Evolutionary conservation across 2,888 invertebrate species (phyloP).

Genomic region (Tenthredo distinguenda): DNA sequence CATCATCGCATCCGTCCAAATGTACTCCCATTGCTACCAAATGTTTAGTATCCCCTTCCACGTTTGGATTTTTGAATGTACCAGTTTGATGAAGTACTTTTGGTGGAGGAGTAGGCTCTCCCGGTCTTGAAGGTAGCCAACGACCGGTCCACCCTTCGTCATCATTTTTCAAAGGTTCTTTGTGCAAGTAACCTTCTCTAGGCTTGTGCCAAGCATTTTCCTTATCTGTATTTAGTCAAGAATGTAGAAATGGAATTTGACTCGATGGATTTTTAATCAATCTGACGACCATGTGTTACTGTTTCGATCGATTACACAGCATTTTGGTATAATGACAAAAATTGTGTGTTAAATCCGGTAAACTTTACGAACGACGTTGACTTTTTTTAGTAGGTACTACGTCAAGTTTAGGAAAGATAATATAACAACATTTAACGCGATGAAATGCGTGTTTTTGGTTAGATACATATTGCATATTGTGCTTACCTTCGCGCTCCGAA

Average conservation of each 20-base stretch:
- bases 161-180: constrained; percentile 5
- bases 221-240: neutral
- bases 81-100: constrained; percentile 62
- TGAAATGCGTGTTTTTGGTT: neutral
- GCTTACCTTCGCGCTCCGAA: constrained; percentile 8
- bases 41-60: constrained; percentile 62
- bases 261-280: neutral
- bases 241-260: neutral
- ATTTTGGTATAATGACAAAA: neutral
- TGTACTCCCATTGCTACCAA: constrained; percentile 81
- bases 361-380: neutral
- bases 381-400: neutral
- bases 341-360: neutral
- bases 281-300: neutral
- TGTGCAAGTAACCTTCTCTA: neutral
- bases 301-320: neutral
- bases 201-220: neutral
- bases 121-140: constrained; percentile 75
- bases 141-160: constrained; percentile 75
- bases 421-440: neutral
- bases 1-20: constrained; percentile 83
- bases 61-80: constrained; percentile 57
- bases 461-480: neutral
- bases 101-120: constrained; percentile 66
- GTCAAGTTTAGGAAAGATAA: neutral